Percentiles rank a stretch among this genome's conserved stretches.
Conservation (phyloP, 2,888 invertebrate species). For the Ennomos fuscantarius region DNA sequence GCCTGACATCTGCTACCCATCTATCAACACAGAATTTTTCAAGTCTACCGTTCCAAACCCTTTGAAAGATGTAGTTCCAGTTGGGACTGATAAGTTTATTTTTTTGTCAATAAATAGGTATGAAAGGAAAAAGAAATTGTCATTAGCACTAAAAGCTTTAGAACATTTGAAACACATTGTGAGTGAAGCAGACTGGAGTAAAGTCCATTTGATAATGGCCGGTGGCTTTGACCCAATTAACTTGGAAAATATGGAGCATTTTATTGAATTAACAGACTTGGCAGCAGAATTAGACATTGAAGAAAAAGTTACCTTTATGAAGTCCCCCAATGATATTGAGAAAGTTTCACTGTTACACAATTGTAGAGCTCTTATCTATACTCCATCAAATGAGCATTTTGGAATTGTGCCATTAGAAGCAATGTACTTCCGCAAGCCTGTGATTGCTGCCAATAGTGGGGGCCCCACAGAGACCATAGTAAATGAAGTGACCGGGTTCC, state of each 20-base stretch:
- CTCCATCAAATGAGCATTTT: conserved; percentile 98
- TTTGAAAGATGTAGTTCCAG: conserved; percentile 79
- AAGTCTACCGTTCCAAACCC: conserved; percentile 79
- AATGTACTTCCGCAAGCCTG: conserved; percentile 97
- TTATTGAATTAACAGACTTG: conserved; percentile 89
- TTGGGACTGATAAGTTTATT: conserved; percentile 86
- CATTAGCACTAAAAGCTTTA: conserved; percentile 93
- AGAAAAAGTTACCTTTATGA: conserved; percentile 92
- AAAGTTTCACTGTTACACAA: conserved; percentile 93
- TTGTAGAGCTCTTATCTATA: conserved; percentile 94
- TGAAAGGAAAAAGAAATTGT: conserved; percentile 98
- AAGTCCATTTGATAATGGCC: conserved; percentile 94
- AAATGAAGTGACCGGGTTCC: conserved; percentile 91
- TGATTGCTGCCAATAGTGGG: conserved; percentile 97
- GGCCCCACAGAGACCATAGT: conserved; percentile 97
- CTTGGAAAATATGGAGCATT: conserved; percentile 94
- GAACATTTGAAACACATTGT: conserved; percentile 86
- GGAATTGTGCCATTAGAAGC: conserved; percentile 99
- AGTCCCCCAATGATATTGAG: conserved; percentile 93
- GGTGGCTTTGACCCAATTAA: conserved; percentile 98
- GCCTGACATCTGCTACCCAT: conserved; percentile 96
- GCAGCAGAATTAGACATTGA: conserved; percentile 87
- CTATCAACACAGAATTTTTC: conserved; percentile 92
- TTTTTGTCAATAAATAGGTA: conserved; percentile 98
- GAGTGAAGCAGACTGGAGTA: conserved; percentile 84